These are phyloP conservation scores for Eublepharis macularius DNA, from an alignment of 2,113 vertebrate genomes.

Conservation along the genomic window DNA sequence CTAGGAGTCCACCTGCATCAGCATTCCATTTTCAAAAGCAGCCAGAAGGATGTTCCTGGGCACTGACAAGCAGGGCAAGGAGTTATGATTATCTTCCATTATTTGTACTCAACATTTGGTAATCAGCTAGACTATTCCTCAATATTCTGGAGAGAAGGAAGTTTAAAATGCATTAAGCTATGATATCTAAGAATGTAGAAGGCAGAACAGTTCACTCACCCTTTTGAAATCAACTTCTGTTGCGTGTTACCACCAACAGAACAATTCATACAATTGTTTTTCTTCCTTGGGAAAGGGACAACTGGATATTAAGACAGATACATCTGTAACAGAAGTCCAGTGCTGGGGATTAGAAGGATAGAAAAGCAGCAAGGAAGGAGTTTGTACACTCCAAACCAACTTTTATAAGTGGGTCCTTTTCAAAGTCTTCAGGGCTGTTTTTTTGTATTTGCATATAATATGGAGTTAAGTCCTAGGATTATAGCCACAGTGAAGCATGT, in stretches of 20 bases:
- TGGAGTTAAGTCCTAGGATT: background rate
- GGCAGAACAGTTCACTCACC: background rate
- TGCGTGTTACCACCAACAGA: background rate
- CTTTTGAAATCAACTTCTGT: background rate
- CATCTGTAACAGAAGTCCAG: background rate
- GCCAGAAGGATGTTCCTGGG: background rate
- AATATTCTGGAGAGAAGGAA: too few species aligned
- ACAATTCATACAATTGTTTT: background rate
- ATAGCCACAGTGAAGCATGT: background rate
- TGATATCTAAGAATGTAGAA: background rate
- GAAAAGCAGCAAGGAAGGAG: background rate
- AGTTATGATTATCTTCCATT: background rate
- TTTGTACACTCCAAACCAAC: too few species aligned
- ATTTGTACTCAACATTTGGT: background rate
- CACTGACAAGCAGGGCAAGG: background rate
- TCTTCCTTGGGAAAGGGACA: background rate
- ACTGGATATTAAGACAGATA: background rate
- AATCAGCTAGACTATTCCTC: background rate
- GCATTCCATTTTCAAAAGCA: background rate
- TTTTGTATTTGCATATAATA: background rate
- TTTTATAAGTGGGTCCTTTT: too few species aligned
- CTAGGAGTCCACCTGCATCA: background rate
- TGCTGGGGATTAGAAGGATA: background rate
- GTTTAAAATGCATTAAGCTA: background rate
- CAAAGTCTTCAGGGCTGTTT: too few species aligned